Base-by-base conservation (phyloP, 2,888 invertebrate genomes). In the Aleiodes alternator region DNA sequence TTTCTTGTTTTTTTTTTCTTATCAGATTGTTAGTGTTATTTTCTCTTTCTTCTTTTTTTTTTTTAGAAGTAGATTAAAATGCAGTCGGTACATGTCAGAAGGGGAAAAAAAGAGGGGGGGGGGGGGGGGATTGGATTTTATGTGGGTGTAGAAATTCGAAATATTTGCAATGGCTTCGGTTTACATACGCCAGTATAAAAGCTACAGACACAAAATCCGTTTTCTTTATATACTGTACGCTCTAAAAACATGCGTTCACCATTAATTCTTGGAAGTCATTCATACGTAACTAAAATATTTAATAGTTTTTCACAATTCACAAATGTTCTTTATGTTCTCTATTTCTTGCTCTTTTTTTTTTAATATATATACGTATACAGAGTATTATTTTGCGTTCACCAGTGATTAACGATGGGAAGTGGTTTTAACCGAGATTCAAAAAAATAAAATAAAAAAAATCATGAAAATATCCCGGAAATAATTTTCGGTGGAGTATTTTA, bases 181-280 rank as follows among this genome's bases (percentile, higher is more conserved):
- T 78, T 73, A 70, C 76, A 73, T 68, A 50, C 61, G 31, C 68
- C 59, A 53, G 64, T 72, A 31, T 31, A 48, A 57, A 23, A 53
- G 51, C 68, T 71, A 73, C 55, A 31, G 55, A 69, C 38, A 31
- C 55, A 51, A 68, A 66, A 72, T 69, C 64, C 50, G 69, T 72
- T 56, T 68, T 51, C 51, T 73, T 34, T 34, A 23, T 43, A 69
- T 78, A 78, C 75, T 75, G 76, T 43, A 69, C 76, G 50, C 72
- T 72, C 76, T 43, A 51, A 76, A 78, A 76, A 78, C 75, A 78
- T 76, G 72, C 56, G 70, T 16, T 64, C 53, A 31, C 38, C 75
- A 76, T 71, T 70, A 34, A 71, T 75, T 71, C 75, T 71, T 71
- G 64, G 66, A 71, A 71, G 66, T 57, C 66, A 75, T 75, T 71